phyloP scores from a whole-genome alignment of 1,140 invertebrate species.

The Nebria ingens region DNA sequence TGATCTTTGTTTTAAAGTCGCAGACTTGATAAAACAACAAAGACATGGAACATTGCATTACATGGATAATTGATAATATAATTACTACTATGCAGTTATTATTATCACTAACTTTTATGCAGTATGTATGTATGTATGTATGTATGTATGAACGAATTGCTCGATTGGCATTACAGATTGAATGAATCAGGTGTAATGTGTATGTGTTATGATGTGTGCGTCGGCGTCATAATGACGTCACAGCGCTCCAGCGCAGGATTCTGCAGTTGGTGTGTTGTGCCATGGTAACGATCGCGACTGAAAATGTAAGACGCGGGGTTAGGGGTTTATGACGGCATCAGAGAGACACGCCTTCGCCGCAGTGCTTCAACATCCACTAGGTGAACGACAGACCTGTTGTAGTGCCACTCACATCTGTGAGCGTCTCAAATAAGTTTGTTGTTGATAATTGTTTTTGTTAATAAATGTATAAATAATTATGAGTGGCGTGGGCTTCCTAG shows the following conservation, averaged over 20 bases:
- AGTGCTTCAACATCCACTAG: too few species aligned
- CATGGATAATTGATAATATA: too few species aligned
- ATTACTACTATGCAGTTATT: not conserved
- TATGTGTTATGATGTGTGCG: not conserved
- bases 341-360: too few species aligned
- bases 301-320: too few species aligned
- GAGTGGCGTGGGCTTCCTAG: slow-evolving; percentile 51
- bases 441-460: too few species aligned
- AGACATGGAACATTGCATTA: too few species aligned
- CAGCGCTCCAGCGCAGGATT: not conserved
- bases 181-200: not conserved
- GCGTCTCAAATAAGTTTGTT: too few species aligned
- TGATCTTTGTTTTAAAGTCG: too few species aligned
- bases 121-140: slow-evolving; percentile 1
- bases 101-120: not conserved
- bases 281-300: not conserved
- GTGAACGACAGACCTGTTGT: too few species aligned
- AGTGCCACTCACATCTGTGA: too few species aligned
- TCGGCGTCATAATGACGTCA: not conserved
- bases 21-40: too few species aligned
- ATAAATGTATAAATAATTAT: too few species aligned
- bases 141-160: slow-evolving; percentile 1
- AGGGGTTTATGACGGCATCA: not conserved
- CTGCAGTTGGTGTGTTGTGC: not conserved
- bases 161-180: not conserved